Evolutionary conservation across 2,113 vertebrate genomes (phyloP), one percentile per base, ranked within the genome.

Genomic region (Spea bombifrons): DNA sequence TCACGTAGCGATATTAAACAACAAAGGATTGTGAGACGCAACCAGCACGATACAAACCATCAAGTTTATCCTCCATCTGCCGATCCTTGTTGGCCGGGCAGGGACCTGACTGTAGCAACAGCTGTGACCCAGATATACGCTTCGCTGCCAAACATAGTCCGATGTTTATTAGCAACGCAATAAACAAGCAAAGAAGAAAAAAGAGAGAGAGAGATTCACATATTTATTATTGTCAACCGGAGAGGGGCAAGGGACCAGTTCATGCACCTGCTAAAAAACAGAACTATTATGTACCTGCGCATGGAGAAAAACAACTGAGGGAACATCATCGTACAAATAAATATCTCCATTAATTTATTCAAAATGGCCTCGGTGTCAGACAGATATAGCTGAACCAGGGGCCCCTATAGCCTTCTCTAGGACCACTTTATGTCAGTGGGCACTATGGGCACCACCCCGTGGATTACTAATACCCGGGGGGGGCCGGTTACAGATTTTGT

Each of bases 171-270:
- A 80, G 78, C 77, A 80, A 74, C 78, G 55, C 71, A 80, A 65
- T 68, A 73, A 80, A 79, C 76, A 71, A 50, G n/a, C 47, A 53
- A 12, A 16, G 50, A 47, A 13, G 57, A 55, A 53, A 66, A 47
- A 61, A 70, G 4, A 15, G 0, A n/a, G 15, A 47, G 43, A 69
- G 74, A 74, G 71, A 80, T 74, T 80, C 78, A 80, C 71, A 68
- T 80, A 64, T 74, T 80, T 80, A 80, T 80, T 80, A 80, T 80
- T 15, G 61, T 80, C 64, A 80, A 74, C 71, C 63, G 73, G 71
- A 80, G 64, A 67, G 68, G 71, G 46, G 45, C 70, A 61, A 68
- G 78, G 65, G 53, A 68, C 61, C 70, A 73, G 73, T 80, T 47
- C 71, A 74, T 74, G 67, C 65, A 80, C 30, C 64, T 61, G 71